Base-by-base conservation (phyloP, 2,888 invertebrate genomes). In the Cinara cedri region DNA sequence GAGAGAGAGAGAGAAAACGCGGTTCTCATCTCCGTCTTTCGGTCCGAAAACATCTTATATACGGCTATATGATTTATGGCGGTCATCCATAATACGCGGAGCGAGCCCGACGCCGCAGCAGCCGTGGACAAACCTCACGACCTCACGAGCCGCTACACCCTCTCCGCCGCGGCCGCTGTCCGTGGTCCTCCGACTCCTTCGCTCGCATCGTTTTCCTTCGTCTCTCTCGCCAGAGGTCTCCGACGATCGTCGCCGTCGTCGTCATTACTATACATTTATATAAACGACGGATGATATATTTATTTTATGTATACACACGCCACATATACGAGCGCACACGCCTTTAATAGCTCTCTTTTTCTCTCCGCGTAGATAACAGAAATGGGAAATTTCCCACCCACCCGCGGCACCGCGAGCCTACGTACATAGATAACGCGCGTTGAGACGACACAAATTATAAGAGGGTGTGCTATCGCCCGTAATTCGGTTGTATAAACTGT, bases 41-140 rank as follows among this genome's bases (percentile, higher is more conserved):
- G 72, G 72, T 72, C 62, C 70, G 81, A 75, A 65, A 51, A n/a
- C 49, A 21, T 55, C 19, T n/a, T 9, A 19, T 65, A 21, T 26
- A 3, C 21, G 14, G 74, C 68, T 78, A 82, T 34, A 62, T 66
- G 82, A 82, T 82, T 75, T 81, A 82, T 82, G 72, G 81, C 72
- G 81, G 81, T 81, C 81, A 82, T 82, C 82, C 81, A 82, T 82
- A 82, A 82, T 71, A 82, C 63, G 72, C 66, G 34, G n/a, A 60
- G 62, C 44, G 60, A 51, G 26, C 60, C 68, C 49, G 51, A 49
- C 74, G 60, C 34, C 46, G 57, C 49, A 14, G 42, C 34, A 16
- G 16, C 54, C 60, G 46, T n/a, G 68, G 68, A 78, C 76, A 78
- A 78, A 78, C 76, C 49, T n/a, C 68, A 78, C 60, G 76, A 78